Conservation (phyloP, 2,888 invertebrate genomes). For the Galeruca laticollis region DNA sequence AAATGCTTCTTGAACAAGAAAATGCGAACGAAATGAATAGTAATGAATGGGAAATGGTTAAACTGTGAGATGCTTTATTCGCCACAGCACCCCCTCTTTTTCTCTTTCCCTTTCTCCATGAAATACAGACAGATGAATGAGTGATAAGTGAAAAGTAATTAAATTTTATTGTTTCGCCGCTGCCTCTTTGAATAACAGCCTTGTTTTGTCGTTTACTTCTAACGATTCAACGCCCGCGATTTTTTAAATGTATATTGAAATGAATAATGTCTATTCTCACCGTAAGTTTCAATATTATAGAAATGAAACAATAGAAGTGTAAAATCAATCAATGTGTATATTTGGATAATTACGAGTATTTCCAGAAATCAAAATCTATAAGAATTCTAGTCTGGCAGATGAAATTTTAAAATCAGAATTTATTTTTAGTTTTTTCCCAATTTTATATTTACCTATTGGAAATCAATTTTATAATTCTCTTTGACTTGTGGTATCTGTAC, state of each 20-base stretch:
- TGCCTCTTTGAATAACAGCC: slow-evolving; percentile 60
- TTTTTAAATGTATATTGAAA: slow-evolving; percentile 34
- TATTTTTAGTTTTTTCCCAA: no score
- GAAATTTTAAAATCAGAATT: no score
- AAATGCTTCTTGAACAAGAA: slow-evolving; percentile 64
- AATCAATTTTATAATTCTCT: no score
- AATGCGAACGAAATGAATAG: slow-evolving; percentile 65
- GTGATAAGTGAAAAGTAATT: slow-evolving; percentile 66
- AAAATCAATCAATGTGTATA: no score
- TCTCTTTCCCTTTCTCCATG: slow-evolving; percentile 17
- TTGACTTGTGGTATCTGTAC: no score
- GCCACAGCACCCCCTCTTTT: slow-evolving; percentile 53
- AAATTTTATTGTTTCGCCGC: slow-evolving; percentile 66
- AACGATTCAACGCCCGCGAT: slow-evolving; percentile 36
- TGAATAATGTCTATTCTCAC: slow-evolving; percentile 32
- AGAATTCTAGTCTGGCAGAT: no score
- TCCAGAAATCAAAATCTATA: no score
- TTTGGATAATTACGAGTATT: no score
- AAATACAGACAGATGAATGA: slow-evolving; percentile 62
- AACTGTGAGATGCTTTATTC: slow-evolving; percentile 65
- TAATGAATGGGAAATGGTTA: slow-evolving; percentile 66
- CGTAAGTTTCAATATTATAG: no score
- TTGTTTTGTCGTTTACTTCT: slow-evolving; percentile 58
- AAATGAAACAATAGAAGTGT: no score
- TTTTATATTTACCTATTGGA: no score